Conservation (phyloP, 2,113 vertebrate genomes). For the Spea multiplicata region DNA sequence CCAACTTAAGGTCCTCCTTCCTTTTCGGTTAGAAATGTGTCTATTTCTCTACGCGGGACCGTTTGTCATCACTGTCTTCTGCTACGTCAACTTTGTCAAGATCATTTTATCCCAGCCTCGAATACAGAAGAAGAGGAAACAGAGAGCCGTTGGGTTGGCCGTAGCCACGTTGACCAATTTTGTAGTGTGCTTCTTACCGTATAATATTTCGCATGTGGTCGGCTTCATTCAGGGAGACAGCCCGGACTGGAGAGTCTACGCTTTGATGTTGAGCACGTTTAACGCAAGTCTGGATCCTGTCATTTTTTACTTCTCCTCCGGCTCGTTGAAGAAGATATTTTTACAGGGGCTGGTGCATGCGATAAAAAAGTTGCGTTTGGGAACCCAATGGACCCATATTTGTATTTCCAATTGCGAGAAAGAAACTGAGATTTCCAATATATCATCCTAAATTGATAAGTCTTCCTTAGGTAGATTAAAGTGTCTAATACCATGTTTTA, state of each 20-base stretch:
- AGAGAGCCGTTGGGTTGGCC: conserved; percentile 58
- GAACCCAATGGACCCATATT: background rate
- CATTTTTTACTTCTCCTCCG: conserved; percentile 85
- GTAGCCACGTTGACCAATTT: conserved; percentile 60
- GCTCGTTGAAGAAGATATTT: conserved; percentile 66
- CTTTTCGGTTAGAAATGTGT: conserved; percentile 57
- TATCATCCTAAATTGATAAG: background rate
- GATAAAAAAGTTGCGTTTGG: background rate
- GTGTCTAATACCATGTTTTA: no score
- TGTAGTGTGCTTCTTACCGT: conserved; percentile 72
- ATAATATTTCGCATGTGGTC: conserved; percentile 84
- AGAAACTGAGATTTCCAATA: background rate
- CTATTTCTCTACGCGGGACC: conserved; percentile 62
- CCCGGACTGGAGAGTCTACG: conserved; percentile 71
- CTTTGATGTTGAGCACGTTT: conserved; percentile 78
- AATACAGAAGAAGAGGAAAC: conserved; percentile 51
- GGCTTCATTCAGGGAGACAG: conserved; percentile 62
- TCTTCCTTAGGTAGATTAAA: no score
- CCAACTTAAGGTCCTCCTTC: conserved; percentile 50
- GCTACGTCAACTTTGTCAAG: conserved; percentile 60
- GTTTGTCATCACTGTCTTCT: conserved; percentile 61
- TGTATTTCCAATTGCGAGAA: conserved; percentile 19
- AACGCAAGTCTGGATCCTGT: conserved; percentile 83
- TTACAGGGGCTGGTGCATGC: conserved; percentile 36
- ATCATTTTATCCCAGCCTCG: conserved; percentile 58